A percentile compares a stretch with the other conserved stretches of the same genome.
Evolutionary conservation across 2,797 vertebrate species (phyloP).

Genomic region (Champsocephalus gunnari): DNA sequence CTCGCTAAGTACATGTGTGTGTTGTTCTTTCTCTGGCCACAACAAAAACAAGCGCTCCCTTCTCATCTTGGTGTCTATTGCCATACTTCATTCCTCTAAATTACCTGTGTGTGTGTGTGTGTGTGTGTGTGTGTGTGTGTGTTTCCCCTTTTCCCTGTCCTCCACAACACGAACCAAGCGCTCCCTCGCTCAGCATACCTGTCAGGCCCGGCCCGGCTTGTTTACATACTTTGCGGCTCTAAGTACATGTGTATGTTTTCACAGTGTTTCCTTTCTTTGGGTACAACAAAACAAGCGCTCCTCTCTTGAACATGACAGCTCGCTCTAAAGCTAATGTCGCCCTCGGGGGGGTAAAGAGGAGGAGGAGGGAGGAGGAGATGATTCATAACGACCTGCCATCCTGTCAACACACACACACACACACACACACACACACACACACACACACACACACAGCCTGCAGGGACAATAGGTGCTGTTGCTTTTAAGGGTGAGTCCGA

Average conservation of each 20-base stretch:
- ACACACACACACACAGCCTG: conserved; percentile 43
- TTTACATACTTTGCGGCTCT: conserved; percentile 77
- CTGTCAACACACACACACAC: conserved; percentile 57
- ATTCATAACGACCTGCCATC: conserved; percentile 74
- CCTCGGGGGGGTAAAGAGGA: conserved; percentile 46
- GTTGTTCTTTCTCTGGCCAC: conserved; percentile 50
- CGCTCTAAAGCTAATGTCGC: conserved; percentile 67
- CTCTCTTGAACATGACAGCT: conserved; percentile 79
- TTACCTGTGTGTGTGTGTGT: conserved; percentile 39
- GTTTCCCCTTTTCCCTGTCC: not conserved
- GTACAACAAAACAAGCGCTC: conserved; percentile 80
- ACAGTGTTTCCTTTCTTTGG: conserved; percentile 74
- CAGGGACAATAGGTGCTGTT: conserved; percentile 81
- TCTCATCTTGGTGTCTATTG: conserved; percentile 42
- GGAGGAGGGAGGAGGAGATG: conserved; percentile 53
- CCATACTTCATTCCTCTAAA: conserved; percentile 57
- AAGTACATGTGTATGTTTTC: conserved; percentile 81
- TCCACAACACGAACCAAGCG: conserved; percentile 41
- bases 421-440: conserved; percentile 40
- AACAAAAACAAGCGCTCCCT: conserved; percentile 62
- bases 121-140: not conserved
- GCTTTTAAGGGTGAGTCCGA: conserved; percentile 84
- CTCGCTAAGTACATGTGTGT: conserved; percentile 58
- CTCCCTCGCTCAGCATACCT: conserved; percentile 39
- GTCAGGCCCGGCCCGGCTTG: conserved; percentile 54